phyloP scores from a whole-genome alignment of 2,888 invertebrate genomes.

The Epinotia ramella region DNA sequence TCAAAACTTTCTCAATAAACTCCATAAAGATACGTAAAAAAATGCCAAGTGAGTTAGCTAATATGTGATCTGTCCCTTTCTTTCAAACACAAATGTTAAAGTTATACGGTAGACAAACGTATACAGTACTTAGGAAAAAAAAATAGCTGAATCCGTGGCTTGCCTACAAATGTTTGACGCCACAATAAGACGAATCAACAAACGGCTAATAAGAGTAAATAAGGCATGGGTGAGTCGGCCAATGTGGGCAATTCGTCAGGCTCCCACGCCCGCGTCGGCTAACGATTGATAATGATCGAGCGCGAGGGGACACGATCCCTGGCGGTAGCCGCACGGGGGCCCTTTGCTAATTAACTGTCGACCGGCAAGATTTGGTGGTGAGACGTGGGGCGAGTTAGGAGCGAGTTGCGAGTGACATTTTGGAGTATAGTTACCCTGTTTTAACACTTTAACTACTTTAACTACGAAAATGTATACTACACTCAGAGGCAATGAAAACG shows the following conservation, averaged over 20 bases:
- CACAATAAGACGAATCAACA: slow-evolving; percentile 41
- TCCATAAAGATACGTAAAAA: no score
- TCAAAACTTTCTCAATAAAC: not conserved
- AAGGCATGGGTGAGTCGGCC: slow-evolving; percentile 44
- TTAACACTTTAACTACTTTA: no score
- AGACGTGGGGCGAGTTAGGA: slow-evolving; percentile 33
- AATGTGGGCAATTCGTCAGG: slow-evolving; percentile 54
- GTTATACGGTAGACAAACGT: no score
- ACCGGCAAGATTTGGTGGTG: slow-evolving; percentile 44
- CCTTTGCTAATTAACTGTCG: slow-evolving; percentile 46
- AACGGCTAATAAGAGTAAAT: slow-evolving; percentile 42
- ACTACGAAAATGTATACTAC: no score
- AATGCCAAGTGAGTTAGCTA: no score
- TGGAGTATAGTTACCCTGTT: not conserved
- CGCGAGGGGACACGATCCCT: slow-evolving; percentile 46
- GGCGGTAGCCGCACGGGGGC: slow-evolving; percentile 42
- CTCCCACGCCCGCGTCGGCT: slow-evolving; percentile 47
- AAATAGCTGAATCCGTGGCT: not conserved
- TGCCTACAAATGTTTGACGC: not conserved
- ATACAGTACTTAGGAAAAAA: not conserved
- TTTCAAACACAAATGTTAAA: no score
- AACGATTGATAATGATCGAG: slow-evolving; percentile 59
- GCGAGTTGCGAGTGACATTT: slow-evolving; percentile 13
- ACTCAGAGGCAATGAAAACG: no score
- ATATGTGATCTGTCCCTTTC: no score